Evolutionary conservation across 2,797 vertebrate species (phyloP), one percentile per base, ranked within the genome.

Genomic region (Danio choprae): DNA sequence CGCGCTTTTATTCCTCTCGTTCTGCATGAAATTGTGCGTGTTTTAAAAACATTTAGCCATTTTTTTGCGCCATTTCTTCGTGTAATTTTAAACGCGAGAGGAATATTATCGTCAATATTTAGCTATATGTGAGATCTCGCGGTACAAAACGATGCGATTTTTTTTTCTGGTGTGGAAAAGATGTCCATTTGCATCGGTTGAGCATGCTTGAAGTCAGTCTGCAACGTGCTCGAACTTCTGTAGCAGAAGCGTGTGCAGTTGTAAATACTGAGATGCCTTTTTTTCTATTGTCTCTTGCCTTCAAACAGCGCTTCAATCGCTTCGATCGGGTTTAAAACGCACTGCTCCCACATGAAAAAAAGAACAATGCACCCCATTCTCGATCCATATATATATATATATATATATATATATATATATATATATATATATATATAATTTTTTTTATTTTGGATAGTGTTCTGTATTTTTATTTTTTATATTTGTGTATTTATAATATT

Each of bases 281-380:
- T n/a, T 51, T 43, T 71, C 68, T 53, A 51, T 70, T 71, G 69
- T 71, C 69, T 43, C 2, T 50, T 53, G 48, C 18, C 10, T 70
- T 51, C 50, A 70, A 55, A 55, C 65, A 68, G 46, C 11, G 63
- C 20, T 46, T 15, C 43, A 65, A 44, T 22, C 15, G 46, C 10
- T 50, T n/a, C 65, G 44, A 1, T 44, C 40, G 20, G 43, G 10
- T 68, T 60, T 12, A 48, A 63, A 9, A 63, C 48, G 62, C 50
- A 62, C 9, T 12, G 43, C 46, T 63, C 7, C 59, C 46, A 48
- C 16, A 53, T 51, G 0, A 4, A 5, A 8, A 40, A 48, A 9
- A 1, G 43, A 20, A 22, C 6, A 60, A 7, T 41, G 36, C 59
- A 51, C 60, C n/a, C 22, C 18, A 63, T 18, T 48, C 5, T 29